A percentile compares a stretch with the other conserved stretches of the same genome.
Evolutionary conservation across 2,113 vertebrate species (phyloP).

Genomic region (Ursus arctos): DNA sequence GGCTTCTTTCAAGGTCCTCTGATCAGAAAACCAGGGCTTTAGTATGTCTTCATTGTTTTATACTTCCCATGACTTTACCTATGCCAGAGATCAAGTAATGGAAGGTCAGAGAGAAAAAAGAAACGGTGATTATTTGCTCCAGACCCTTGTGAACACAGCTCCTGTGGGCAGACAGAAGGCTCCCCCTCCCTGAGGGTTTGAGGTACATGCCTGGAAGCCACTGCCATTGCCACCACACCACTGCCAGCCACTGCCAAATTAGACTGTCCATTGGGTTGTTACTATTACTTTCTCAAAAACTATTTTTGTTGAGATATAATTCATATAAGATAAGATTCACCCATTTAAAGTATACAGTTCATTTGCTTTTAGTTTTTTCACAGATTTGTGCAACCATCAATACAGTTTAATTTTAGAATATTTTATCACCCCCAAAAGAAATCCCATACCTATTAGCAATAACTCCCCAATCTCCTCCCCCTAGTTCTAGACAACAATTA

Average conservation of each 20-base stretch:
- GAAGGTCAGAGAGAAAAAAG: neutral
- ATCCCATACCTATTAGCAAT: neutral
- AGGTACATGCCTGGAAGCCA: neutral
- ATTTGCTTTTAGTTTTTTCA: neutral
- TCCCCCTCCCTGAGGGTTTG: neutral
- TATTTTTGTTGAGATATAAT: neutral
- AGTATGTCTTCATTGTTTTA: neutral
- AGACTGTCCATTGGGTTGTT: neutral
- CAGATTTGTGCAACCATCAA: neutral
- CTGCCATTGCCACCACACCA: neutral
- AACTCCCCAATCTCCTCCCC: neutral
- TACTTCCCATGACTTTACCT: neutral
- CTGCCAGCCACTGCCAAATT: neutral
- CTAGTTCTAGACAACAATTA: neutral
- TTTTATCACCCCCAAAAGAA: neutral
- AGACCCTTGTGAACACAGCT: neutral
- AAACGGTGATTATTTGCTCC: neutral
- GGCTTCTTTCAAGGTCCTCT: neutral
- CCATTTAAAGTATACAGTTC: neutral
- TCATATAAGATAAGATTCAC: neutral
- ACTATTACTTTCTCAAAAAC: neutral
- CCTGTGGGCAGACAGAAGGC: neutral
- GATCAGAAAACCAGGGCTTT: neutral
- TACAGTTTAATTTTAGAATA: neutral
- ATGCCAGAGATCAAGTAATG: neutral